phyloP scores from a whole-genome alignment of 2,888 invertebrate genomes.

The Smittia aterrima region DNA sequence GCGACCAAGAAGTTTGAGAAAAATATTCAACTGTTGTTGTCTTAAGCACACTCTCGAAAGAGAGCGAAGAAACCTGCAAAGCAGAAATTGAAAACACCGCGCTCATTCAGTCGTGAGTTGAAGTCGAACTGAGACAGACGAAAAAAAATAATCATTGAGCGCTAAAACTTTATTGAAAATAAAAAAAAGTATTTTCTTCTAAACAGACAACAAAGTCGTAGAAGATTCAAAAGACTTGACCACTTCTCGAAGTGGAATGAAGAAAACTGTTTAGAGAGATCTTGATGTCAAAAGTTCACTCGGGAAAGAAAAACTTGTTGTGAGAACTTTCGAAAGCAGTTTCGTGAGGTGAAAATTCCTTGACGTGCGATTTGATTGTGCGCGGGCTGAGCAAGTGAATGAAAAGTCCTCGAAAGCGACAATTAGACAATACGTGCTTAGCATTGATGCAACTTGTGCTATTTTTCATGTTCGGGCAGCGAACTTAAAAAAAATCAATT shows the following conservation, averaged over 20 bases:
- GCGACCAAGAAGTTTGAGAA: too few species aligned
- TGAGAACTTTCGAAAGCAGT: constrained; percentile 12
- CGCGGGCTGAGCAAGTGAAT: too few species aligned
- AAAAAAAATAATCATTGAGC: background rate
- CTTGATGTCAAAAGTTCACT: constrained; percentile 32
- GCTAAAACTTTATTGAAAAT: background rate
- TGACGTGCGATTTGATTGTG: constrained; percentile 6
- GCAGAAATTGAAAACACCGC: background rate
- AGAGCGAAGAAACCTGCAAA: background rate
- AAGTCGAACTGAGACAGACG: constrained; percentile 26
- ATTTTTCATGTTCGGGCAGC: too few species aligned
- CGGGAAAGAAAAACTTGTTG: background rate
- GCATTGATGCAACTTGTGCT: too few species aligned
- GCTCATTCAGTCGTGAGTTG: constrained; percentile 28
- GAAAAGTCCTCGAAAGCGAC: too few species aligned
- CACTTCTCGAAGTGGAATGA: background rate
- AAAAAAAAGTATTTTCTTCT: background rate
- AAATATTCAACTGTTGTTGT: too few species aligned
- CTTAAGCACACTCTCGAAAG: background rate
- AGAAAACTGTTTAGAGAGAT: background rate
- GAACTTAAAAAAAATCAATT: too few species aligned
- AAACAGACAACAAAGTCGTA: background rate
- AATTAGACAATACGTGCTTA: too few species aligned
- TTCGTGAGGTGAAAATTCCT: background rate
- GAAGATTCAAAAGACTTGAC: constrained; percentile 22